Evolutionary conservation across 2,888 invertebrate genomes (phyloP).

Genomic region (Morpho deidamia): DNA sequence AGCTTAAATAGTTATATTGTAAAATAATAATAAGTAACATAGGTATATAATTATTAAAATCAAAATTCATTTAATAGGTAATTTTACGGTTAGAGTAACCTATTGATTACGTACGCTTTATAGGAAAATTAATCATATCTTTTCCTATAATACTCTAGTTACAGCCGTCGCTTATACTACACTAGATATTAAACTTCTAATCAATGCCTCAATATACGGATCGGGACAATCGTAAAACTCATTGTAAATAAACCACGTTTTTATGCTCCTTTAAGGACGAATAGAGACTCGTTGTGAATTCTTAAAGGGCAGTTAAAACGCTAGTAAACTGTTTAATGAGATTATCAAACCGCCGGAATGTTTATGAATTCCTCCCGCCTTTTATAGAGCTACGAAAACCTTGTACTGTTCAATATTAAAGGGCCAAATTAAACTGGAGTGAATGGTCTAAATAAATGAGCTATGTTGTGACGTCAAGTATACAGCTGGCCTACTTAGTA

Average conservation of each 20-base stretch:
- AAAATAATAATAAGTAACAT: too few species aligned
- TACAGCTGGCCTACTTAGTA: slow-evolving; percentile 17
- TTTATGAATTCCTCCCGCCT: slow-evolving; percentile 29
- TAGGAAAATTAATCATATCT: too few species aligned
- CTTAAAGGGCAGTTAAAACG: slow-evolving; percentile 62
- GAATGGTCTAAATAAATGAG: slow-evolving; percentile 24
- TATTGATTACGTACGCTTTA: too few species aligned
- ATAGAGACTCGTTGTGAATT: slow-evolving; percentile 55
- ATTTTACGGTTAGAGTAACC: too few species aligned
- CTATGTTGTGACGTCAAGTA: slow-evolving; percentile 23
- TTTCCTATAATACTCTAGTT: too few species aligned
- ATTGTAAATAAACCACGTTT: slow-evolving; percentile 20
- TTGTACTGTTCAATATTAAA: slow-evolving; percentile 21
- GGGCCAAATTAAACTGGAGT: slow-evolving; percentile 18
- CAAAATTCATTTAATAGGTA: too few species aligned
- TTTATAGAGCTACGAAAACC: slow-evolving; percentile 12
- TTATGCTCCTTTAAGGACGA: slow-evolving; percentile 36
- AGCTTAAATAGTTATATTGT: too few species aligned
- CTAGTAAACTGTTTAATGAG: slow-evolving; percentile 64
- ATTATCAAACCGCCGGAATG: slow-evolving; percentile 48
- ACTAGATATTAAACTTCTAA: slow-evolving; percentile 10
- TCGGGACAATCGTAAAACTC: slow-evolving; percentile 18
- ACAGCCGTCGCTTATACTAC: neutral
- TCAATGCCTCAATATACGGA: slow-evolving; percentile 13
- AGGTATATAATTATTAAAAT: too few species aligned